Base-by-base conservation (phyloP, 2,888 invertebrate genomes). In the Eilema griseolum region DNA sequence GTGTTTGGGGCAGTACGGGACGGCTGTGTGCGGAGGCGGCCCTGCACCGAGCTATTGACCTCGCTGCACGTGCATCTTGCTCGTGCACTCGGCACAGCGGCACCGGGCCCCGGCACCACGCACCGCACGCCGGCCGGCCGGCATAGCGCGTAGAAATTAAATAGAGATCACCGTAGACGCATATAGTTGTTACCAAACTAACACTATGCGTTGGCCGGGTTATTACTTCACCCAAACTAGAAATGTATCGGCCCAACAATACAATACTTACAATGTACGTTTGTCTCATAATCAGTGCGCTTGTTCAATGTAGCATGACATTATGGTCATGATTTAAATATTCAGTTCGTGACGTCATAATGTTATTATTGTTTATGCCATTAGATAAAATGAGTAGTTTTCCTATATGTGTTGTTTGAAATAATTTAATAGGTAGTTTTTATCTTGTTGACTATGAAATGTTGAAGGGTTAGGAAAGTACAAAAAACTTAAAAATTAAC, bases 1-100 rank as follows among this genome's bases (percentile, higher is more conserved):
- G 79, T 74, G 76, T 73, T 74, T 24, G 66, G 75, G 74, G 76
- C 72, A 74, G 69, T 67, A 67, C 75, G 75, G 71, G 75, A 71
- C 78, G 72, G 82, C 75, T 83, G 84, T 86, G 85, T 84, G 75
- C 69, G 69, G 74, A 72, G 76, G 75, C 74, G 80, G 75, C 76
- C 85, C 85, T 85, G 88, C 84, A 86, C 79, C 80, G 85, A 90
- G 92, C 86, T 92, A 90, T 91, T 92, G 93, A 93, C 91, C 92
- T 87, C 88, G 85, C 85, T 87, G 82, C 91, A 91, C 90, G 91
- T 90, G 92, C 85, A 84, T 74, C 77, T 79, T 77, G 76, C 72
- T 28, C 82, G 83, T 84, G 78, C 83, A 68, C 67, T 62, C 59
- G 57, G 11, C 52, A 74, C 79, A 41, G 75, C 71, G 78, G 78